A percentile compares a stretch with the other conserved stretches of the same genome.
phyloP scores from a whole-genome alignment of 2,113 vertebrate genomes.

The Centropristis striata region DNA sequence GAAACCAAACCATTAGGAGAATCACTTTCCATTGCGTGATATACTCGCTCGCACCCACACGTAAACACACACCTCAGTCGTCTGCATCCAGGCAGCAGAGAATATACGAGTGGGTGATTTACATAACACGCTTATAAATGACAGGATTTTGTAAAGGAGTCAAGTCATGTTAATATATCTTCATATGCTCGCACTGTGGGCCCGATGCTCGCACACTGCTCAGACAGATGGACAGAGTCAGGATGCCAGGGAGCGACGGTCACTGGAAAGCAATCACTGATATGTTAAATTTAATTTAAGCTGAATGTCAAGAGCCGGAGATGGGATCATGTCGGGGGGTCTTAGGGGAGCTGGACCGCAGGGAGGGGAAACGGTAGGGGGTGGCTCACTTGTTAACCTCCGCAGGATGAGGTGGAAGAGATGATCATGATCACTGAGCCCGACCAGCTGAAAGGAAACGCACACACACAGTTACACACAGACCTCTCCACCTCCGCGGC shows the following conservation, averaged over 20 bases:
- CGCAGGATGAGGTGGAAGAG: conserved; percentile 22
- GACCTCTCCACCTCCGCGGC: conserved; percentile 13
- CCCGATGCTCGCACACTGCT: conserved; percentile 26
- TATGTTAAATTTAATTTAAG: conserved; percentile 38
- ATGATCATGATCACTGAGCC: conserved; percentile 37
- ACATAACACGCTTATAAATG: conserved; percentile 49
- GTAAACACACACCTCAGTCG: conserved; percentile 57
- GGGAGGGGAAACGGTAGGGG: conserved; percentile 19
- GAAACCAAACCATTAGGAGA: conserved; percentile 63
- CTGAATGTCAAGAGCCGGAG: conserved; percentile 26
- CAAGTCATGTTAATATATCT: conserved; percentile 45
- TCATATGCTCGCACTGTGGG: conserved; percentile 19
- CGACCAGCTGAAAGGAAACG: conserved; percentile 20
- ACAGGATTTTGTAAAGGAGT: conserved; percentile 58
- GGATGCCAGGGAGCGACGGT: conserved; percentile 16
- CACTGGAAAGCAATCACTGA: conserved; percentile 55
- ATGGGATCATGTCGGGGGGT: conserved; percentile 29
- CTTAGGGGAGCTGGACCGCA: conserved; percentile 5
- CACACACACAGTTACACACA: conserved; percentile 4
- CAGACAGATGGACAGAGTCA: conserved; percentile 30
- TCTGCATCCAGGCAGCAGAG: conserved; percentile 41
- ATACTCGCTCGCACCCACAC: conserved; percentile 51
- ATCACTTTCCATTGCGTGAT: conserved; percentile 64
- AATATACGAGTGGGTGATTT: conserved; percentile 55
- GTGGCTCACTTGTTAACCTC: conserved; percentile 52